A percentile compares a stretch with the other conserved stretches of the same genome.
These are phyloP conservation scores for Triplophysa tibetana DNA, from an alignment of 2,113 vertebrate genomes.

Conservation along the genomic window DNA sequence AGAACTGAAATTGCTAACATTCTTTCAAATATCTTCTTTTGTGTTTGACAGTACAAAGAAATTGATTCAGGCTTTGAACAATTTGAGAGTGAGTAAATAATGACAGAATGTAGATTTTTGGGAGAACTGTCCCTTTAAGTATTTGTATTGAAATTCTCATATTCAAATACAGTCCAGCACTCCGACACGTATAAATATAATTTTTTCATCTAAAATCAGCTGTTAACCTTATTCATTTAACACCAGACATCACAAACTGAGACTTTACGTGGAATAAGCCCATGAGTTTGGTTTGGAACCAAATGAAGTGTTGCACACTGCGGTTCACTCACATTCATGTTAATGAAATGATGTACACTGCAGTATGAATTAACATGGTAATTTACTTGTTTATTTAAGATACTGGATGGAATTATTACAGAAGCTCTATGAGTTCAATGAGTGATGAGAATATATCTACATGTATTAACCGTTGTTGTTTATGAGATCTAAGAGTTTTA, in stretches of 20 bases:
- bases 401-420: conserved; percentile 7
- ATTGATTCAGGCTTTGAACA: too few species aligned
- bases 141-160: too few species aligned
- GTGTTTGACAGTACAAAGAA: too few species aligned
- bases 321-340: conserved; percentile 16
- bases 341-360: not conserved
- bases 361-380: not conserved
- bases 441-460: not conserved
- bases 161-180: not conserved
- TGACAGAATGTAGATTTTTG: too few species aligned
- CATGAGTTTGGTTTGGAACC: not conserved
- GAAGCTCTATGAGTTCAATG: not conserved
- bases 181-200: not conserved
- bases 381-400: not conserved
- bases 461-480: not conserved
- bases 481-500: not conserved
- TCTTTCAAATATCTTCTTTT: too few species aligned
- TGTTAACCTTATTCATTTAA: not conserved
- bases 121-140: too few species aligned
- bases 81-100: too few species aligned
- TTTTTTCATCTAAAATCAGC: not conserved
- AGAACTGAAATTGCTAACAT: too few species aligned
- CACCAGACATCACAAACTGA: conserved; percentile 10
- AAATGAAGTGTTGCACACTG: not conserved
- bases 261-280: not conserved